Percentiles rank a stretch among this genome's conserved stretches.
Conservation (phyloP, 2,888 invertebrate genomes). For the Phania funesta region DNA sequence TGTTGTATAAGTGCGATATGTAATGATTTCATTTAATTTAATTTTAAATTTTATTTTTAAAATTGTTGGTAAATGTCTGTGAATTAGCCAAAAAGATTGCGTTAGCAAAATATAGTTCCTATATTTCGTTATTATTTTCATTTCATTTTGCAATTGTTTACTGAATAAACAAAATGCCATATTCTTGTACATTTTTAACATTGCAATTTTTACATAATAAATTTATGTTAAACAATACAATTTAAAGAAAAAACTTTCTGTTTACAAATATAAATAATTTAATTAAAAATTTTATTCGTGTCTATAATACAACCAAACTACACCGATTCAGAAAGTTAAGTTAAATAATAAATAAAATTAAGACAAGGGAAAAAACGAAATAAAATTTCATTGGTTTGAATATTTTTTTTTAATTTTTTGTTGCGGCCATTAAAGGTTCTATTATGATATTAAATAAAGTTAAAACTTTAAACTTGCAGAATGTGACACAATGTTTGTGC, state of each 20-base stretch:
- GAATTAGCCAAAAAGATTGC: too few species aligned
- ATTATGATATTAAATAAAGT: conserved; percentile 12
- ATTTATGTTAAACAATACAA: conserved; percentile 2
- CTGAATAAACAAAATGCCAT: conserved; percentile 20
- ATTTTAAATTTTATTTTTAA: too few species aligned
- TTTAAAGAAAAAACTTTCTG: conserved; percentile 17
- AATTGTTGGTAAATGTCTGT: too few species aligned
- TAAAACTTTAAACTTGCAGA: conserved; percentile 6
- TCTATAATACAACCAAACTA: not conserved
- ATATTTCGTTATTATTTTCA: too few species aligned
- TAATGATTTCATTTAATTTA: too few species aligned
- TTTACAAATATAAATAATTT: conserved; percentile 25
- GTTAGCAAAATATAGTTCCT: too few species aligned
- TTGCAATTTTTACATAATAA: conserved; percentile 26
- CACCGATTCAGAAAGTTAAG: not conserved
- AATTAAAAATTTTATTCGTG: conserved; percentile 34
- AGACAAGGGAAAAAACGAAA: not conserved
- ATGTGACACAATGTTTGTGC: not conserved
- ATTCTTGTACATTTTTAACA: not conserved
- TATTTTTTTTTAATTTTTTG: not conserved
- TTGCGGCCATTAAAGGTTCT: conserved; percentile 18
- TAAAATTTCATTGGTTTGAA: not conserved
- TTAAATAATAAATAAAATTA: not conserved
- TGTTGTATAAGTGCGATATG: too few species aligned
- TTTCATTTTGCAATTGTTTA: conserved; percentile 6